Evolutionary conservation across 2,888 invertebrate species (phyloP), one percentile per base, ranked within the genome.

Genomic region (Lepeophtheirus nordmannii): DNA sequence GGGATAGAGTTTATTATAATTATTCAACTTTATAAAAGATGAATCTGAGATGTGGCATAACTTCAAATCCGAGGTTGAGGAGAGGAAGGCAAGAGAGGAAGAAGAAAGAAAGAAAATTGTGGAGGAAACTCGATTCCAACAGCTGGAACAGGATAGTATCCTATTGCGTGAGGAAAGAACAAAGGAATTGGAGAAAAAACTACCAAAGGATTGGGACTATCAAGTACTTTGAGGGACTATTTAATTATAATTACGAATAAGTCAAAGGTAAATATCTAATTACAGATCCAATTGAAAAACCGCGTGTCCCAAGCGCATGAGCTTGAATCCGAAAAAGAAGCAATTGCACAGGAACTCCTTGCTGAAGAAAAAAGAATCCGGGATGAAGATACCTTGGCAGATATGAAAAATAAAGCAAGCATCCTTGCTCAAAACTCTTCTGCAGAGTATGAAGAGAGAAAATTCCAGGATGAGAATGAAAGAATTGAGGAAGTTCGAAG

Each of bases 151-250:
- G 2, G 53, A 46, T 8, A 46, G 53, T 17, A 46, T 46, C 2
- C 8, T 46, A 17, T 17, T 46, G 8, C 53, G 53, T 2, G 53
- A 46, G 17, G 53, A 14, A 46, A 14, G 53, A 8, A 46, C 53
- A 46, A 46, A 46, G 17, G 53, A 46, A 17, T n/a, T 46, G 53
- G 53, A 46, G 53, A n/a, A 14, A 5, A 46, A 46, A n/a, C 53
- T 46, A n/a, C 53, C 53, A 46, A n/a, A 14, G 2, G 53, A 46
- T 46, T 46, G 53, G 53, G 53, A 46, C 53, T 46, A 46, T 46
- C 53, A 46, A 17, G 53, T 46, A 46, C 17, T 46, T 46, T 30
- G 2, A 30, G 7, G 41, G 41, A 11, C 10, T 41, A 11, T 14
- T 30, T 30, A 7, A 30, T 30, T 5, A 30, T 30, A 30, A 7